phyloP scores from a whole-genome alignment of 2,113 vertebrate genomes.

The Diadophis punctatus region DNA sequence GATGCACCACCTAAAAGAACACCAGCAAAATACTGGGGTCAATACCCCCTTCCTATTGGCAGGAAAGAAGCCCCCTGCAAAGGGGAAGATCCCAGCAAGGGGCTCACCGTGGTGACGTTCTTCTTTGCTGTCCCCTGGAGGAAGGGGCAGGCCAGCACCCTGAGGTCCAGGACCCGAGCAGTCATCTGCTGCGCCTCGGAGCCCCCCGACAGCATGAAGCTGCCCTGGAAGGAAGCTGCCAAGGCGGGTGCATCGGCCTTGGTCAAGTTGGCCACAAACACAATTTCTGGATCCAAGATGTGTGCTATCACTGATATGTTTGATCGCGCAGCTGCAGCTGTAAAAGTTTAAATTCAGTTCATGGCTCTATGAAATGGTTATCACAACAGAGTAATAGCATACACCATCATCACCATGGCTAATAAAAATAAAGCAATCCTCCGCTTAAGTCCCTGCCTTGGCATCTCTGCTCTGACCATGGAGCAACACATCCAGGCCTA shows the following conservation, averaged over 20 bases:
- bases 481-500: not conserved
- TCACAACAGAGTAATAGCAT: not conserved
- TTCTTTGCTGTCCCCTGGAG: conserved; percentile 72
- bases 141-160: conserved; percentile 89
- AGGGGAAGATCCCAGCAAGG: too few relatives aligned
- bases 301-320: conserved; percentile 73
- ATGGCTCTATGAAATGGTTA: not conserved
- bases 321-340: conserved; percentile 55
- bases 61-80: not conserved
- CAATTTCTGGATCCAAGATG: conserved; percentile 89
- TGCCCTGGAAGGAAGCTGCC: conserved; percentile 85
- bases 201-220: conserved; percentile 69
- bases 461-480: not conserved
- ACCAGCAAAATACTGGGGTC: not conserved
- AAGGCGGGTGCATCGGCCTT: conserved; percentile 86
- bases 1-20: conserved; percentile 79
- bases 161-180: conserved; percentile 80
- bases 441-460: not conserved
- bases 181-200: conserved; percentile 72
- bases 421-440: not conserved
- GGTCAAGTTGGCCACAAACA: conserved; percentile 90
- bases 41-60: not conserved
- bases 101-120: conserved; percentile 82
- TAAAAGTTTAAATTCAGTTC: not conserved
- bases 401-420: not conserved